Evolutionary conservation across 37 sponge, comb jelly and placozoan species (phyloP), one percentile per base, ranked within the genome.

Genomic region (Halisarca cf. caerulea): DNA sequence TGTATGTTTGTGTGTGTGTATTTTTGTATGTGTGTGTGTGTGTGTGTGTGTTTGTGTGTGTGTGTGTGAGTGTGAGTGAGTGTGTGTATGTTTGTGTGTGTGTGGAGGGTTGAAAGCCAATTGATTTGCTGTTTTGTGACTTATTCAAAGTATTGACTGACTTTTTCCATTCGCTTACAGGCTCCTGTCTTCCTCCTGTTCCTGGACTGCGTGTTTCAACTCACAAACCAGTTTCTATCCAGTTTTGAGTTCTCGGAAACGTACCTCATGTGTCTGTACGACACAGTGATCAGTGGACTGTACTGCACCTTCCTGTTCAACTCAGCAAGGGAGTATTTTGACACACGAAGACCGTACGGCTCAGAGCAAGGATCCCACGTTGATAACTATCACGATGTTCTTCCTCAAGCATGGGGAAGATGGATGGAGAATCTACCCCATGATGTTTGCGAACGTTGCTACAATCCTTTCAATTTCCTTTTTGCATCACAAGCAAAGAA

Each of bases 181-280:
- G 91, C 94, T 58, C 99, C 99, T 35, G 91, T 96, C 27, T 99
- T 99, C 83, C 73, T 96, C 14, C 92, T 95, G 33, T 94, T 99
- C 83, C 79, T 96, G 78, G 97, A 99, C 85, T 99, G 99, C 83
- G 93, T 94, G 17, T 91, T 90, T 86, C 99, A 99, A 82, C 84
- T 99, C 40, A 88, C 86, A 0, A 58, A 43, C 27, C 97, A 96
- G 79, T 96, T 90, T 80, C 99, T 97, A 15, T 88, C 95, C 7
- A 87, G 91, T 42, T 99, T 99, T 68, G 95, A 96, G 80, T 99
- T 96, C 85, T 91, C 94, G 25, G 91, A 92, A 85, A 73, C 58
- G 17, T 93, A 83, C 79, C 92, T 99, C 23, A 89, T 93, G 58
- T 66, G 82, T 28, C 85, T 99, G 61, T 80, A 87, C 39, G 80